Evolutionary conservation across 2,888 invertebrate species (phyloP).

Genomic region (Scotopteryx bipunctaria): DNA sequence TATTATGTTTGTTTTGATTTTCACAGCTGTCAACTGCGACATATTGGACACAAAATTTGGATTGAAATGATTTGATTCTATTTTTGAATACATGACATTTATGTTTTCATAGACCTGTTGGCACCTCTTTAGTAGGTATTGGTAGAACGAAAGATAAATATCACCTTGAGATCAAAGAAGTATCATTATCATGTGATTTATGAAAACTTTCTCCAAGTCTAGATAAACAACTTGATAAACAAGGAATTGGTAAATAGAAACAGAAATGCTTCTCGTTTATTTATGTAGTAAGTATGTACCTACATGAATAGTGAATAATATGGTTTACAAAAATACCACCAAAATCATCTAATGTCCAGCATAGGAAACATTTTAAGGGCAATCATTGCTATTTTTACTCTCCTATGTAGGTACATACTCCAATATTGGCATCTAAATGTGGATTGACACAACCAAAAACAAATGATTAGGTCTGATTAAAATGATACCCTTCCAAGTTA

Average conservation of each 20-base stretch:
- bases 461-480: not conserved
- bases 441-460: not conserved
- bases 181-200: not conserved
- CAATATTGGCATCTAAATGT: not conserved
- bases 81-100: slow-evolving; percentile 29
- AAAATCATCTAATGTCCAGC: not conserved
- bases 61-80: slow-evolving; percentile 48
- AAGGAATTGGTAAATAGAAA: not conserved
- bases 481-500: too few relatives aligned
- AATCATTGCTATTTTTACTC: slow-evolving; percentile 4
- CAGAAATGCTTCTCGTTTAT: not conserved
- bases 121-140: slow-evolving; percentile 6
- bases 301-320: too few relatives aligned
- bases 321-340: not conserved
- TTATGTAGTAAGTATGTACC: too few relatives aligned
- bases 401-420: not conserved
- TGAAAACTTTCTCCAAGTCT: too few relatives aligned
- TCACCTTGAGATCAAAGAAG: not conserved
- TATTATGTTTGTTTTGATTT: slow-evolving; percentile 66
- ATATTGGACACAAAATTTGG: slow-evolving; percentile 66
- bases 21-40: slow-evolving; percentile 74
- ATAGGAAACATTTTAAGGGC: not conserved
- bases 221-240: too few relatives aligned
- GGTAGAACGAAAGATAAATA: not conserved
- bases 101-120: slow-evolving; percentile 10